Evolutionary conservation across 2,888 invertebrate genomes (phyloP), one percentile per base, ranked within the genome.

Genomic region (Matsumyia berberina): DNA sequence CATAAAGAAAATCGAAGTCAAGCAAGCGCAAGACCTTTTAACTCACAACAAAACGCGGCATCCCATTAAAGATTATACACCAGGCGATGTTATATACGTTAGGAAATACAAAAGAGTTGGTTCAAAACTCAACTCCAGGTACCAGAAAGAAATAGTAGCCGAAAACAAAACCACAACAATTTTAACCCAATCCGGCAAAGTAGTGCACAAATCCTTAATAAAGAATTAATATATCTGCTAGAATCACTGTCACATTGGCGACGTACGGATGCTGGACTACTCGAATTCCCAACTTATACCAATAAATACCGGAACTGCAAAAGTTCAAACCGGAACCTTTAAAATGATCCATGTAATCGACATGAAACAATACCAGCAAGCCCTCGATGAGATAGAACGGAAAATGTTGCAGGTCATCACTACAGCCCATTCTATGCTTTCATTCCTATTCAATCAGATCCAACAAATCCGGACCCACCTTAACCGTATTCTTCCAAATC

Each of bases 71-170:
- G 33, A 58, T n/a, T 83, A 73, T 15, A 46, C 66, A 24, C 17
- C 39, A 29, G 79, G 86, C 8, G 37, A 87, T 42, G 31, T 60
- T 2, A 62, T 86, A 8, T 81, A 42, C 46, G 67, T 80, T 19
- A 73, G 33, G n/a, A 42, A 73, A 19, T 73, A 73, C 39, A 72
- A 67, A 60, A 15, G 72, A 64, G 5, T 72, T 44, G 79, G 79
- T n/a, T 69, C 66, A 0, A 79, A 79, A 66, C 24, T 70, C 42
- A 77, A 39, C 7, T 12, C 39, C 17, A 31, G 67, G 24, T 64
- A 72, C 31, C 55, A 86, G 53, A 19, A 67, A 69, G 51, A 86
- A 72, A 57, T 51, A 33, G 76, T 66, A 5, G n/a, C 44, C 5
- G 64, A 66, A 57, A 66, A 74, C 12, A 58, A 49, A 24, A 15